These are phyloP conservation scores for Rousettus madagascariensis DNA, from an alignment of 2,797 vertebrate species.

Conservation along the genomic window DNA sequence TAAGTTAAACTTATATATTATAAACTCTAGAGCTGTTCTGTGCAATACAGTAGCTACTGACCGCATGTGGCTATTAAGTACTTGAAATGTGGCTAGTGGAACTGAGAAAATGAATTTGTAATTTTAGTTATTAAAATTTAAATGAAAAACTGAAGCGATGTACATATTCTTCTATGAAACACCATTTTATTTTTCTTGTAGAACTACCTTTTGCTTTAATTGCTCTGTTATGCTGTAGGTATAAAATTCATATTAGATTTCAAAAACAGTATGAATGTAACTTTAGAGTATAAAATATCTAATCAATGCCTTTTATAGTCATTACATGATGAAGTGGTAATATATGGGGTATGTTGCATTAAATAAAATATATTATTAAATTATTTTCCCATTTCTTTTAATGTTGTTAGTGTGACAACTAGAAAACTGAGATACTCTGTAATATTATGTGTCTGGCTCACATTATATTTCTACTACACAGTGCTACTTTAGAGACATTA, in stretches of 20 bases:
- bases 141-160: not conserved
- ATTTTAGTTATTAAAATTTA: conserved; percentile 1
- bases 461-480: not conserved
- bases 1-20: not conserved
- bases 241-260: not conserved
- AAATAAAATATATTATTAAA: not conserved
- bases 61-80: not conserved
- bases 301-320: not conserved
- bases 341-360: not conserved
- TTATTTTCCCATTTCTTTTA: conserved; percentile 20
- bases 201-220: not conserved
- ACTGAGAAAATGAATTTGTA: not conserved
- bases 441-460: not conserved
- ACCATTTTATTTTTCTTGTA: not conserved
- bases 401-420: conserved; percentile 30
- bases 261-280: not conserved
- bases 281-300: not conserved
- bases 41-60: not conserved
- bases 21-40: not conserved
- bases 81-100: not conserved
- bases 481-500: not conserved
- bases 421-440: not conserved
- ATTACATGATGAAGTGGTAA: not conserved
- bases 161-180: not conserved
- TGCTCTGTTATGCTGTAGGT: not conserved